phyloP scores from a whole-genome alignment of 2,797 vertebrate genomes.

The Merluccius polli region DNA sequence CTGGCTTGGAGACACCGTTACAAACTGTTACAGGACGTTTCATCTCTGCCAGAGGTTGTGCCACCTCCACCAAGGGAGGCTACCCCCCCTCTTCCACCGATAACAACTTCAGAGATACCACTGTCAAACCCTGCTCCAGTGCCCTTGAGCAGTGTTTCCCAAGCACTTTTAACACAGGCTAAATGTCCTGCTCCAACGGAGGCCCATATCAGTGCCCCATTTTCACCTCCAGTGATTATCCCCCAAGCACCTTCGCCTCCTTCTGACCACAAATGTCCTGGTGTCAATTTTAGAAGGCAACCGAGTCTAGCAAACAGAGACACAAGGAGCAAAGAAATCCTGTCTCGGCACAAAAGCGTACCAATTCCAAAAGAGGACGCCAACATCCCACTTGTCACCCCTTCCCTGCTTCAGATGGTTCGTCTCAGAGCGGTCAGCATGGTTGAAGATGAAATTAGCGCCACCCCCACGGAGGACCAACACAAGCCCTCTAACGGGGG shows the following conservation, averaged over 20 bases:
- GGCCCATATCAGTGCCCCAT: conserved; percentile 19
- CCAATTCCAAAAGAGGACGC: conserved; percentile 83
- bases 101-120: conserved; percentile 29
- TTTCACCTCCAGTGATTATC: conserved; percentile 16
- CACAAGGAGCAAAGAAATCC: conserved; percentile 71
- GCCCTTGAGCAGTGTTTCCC: conserved; percentile 21
- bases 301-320: conserved; percentile 58
- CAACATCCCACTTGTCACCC: conserved; percentile 87
- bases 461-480: conserved; percentile 52
- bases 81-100: conserved; percentile 21
- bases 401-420: conserved; percentile 95
- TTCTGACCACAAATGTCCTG: conserved; percentile 54
- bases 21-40: conserved; percentile 9
- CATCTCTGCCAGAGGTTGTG: conserved; percentile 22
- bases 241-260: conserved; percentile 41
- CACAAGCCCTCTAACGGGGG: conserved; percentile 34
- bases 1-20: conserved; percentile 15
- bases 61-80: conserved; percentile 24
- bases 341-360: conserved; percentile 70
- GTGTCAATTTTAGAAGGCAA: conserved; percentile 68
- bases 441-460: conserved; percentile 55
- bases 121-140: conserved; percentile 6
- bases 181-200: conserved; percentile 35
- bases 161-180: conserved; percentile 33
- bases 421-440: conserved; percentile 85